Base-by-base conservation (phyloP, 2,888 invertebrate genomes). In the Brenthis ino region DNA sequence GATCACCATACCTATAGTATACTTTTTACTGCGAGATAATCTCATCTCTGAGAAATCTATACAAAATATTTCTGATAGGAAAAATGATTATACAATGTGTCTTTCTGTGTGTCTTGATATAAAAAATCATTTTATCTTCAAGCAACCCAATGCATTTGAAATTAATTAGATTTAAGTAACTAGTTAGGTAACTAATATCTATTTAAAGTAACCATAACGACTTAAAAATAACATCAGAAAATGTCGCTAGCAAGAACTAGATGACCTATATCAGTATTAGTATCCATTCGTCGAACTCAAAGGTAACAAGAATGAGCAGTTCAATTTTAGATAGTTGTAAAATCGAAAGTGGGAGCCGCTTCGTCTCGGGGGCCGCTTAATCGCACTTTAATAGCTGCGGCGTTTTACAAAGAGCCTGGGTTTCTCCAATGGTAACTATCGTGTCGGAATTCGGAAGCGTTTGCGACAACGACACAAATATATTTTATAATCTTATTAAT, bases 301-400 rank as follows among this genome's bases (percentile, higher is more conserved):
- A 51, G 13, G 37, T 51, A 37, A 33, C 51, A 64, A 72, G 74
- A 73, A 75, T 77, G 74, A 75, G 76, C 65, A 63, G 76, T 83
- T 81, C 79, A 77, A 79, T 81, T 85, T 80, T 77, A 83, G 85
- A 85, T 84, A 85, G 85, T 85, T 83, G 84, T 89, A 87, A 90
- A 90, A 92, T 83, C 85, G 91, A 91, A 89, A 91, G 91, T 91
- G 85, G 90, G 88, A 89, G 91, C 87, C 89, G 78, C 67, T 67
- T 71, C 80, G 90, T 88, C 88, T 89, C 79, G 77, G 75, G 75
- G 74, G 75, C 74, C 81, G 80, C 81, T 82, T 91, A 91, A 91
- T 91, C 88, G 90, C 74, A 75, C 77, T 89, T 91, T 92, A 92
- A 91, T 91, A 85, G 90, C 83, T 71, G 87, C 92, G 91, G 92